Conservation (phyloP, 1,140 invertebrate species). For the Neodiprion virginianus region DNA sequence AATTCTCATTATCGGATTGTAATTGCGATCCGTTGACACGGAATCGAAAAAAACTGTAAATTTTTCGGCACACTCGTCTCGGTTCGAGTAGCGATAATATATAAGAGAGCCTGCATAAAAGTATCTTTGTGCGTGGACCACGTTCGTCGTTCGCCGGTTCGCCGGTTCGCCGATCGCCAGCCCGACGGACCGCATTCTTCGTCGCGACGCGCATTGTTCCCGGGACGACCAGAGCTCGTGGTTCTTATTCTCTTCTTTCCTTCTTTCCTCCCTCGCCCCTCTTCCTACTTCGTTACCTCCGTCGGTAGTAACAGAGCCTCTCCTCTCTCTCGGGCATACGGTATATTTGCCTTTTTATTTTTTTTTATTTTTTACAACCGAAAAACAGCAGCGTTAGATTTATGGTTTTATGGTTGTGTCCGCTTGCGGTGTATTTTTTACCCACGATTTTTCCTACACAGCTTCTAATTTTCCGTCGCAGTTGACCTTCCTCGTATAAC, state of each 20-base stretch:
- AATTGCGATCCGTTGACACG: background rate
- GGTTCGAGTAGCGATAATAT: conserved; percentile 6
- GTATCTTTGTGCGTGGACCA: conserved; percentile 8
- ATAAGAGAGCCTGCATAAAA: background rate
- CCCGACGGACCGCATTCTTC: conserved; percentile 62
- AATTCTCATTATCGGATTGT: too few species aligned
- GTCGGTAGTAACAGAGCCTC: background rate
- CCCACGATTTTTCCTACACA: too few species aligned
- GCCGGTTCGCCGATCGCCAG: conserved; percentile 22
- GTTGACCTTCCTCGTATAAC: background rate
- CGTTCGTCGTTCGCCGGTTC: conserved; percentile 18
- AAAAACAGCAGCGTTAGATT: conserved; percentile 56
- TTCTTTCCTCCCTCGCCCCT: conserved; percentile 31
- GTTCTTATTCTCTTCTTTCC: conserved; percentile 31
- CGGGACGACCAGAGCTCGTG: conserved; percentile 17
- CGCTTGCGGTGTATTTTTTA: conserved; percentile 35
- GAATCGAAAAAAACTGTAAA: conserved; percentile 43
- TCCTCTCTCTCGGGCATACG: conserved; percentile 24
- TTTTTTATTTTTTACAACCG: conserved; percentile 40
- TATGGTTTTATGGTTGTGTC: conserved; percentile 59
- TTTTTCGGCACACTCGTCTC: conserved; percentile 55
- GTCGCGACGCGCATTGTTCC: conserved; percentile 61
- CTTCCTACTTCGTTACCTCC: background rate
- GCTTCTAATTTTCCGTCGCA: background rate
- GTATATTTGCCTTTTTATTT: conserved; percentile 25